Conservation (phyloP, 2,888 invertebrate species). For the Noctua pronuba region DNA sequence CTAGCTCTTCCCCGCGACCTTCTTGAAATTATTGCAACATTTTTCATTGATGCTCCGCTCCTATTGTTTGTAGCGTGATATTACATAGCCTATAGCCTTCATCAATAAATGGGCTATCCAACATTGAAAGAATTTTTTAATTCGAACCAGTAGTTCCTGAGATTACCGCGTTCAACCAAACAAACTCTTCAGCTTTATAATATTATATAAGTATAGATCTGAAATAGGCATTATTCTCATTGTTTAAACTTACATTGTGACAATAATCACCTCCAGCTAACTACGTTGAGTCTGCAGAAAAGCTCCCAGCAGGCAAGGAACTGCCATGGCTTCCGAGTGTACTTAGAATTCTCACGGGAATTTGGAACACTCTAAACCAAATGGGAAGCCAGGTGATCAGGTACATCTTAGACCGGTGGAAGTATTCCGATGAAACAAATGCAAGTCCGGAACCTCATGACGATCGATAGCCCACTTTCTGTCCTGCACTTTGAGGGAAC, state of each 20-base stretch:
- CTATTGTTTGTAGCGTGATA: too few relatives aligned
- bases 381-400: neutral
- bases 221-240: fast-evolving
- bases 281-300: neutral
- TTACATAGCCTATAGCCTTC: too few relatives aligned
- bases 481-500: neutral
- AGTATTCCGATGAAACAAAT: too few relatives aligned
- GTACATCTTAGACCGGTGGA: neutral
- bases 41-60: too few relatives aligned
- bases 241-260: neutral
- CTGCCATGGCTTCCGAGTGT: neutral
- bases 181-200: too few relatives aligned
- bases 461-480: neutral
- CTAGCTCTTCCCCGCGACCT: too few relatives aligned
- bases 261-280: neutral
- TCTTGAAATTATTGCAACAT: too few relatives aligned
- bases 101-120: too few relatives aligned
- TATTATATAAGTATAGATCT: too few relatives aligned
- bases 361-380: neutral
- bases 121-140: too few relatives aligned
- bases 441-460: neutral
- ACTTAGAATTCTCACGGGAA: neutral
- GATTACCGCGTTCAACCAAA: too few relatives aligned
- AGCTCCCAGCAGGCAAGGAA: neutral
- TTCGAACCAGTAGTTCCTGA: too few relatives aligned